Evolutionary conservation across 2,113 vertebrate species (phyloP).

Genomic region (Thermophis baileyi): DNA sequence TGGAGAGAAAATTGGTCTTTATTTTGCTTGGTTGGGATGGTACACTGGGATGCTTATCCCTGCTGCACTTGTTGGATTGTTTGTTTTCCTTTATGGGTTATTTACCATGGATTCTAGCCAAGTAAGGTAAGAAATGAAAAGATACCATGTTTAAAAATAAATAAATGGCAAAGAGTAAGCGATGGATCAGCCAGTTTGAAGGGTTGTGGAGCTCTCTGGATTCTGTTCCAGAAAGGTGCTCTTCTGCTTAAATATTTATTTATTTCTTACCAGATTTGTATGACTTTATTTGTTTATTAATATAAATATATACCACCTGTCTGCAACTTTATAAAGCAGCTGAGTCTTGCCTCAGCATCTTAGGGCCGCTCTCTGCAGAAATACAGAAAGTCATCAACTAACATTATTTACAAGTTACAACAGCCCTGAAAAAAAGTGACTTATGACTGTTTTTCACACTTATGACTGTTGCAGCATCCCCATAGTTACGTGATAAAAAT

Average conservation of each 20-base stretch:
- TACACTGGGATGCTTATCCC: constrained; percentile 98
- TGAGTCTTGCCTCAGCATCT: neutral
- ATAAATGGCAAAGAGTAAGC: neutral
- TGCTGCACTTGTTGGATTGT: constrained; percentile 91
- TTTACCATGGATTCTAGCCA: constrained; percentile 97
- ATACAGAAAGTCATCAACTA: neutral
- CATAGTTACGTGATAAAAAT: neutral
- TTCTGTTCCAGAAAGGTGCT: neutral
- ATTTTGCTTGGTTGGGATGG: constrained; percentile 98
- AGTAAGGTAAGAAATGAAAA: constrained; percentile 82
- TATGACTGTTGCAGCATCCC: neutral
- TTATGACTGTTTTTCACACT: neutral
- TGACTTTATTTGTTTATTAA: neutral
- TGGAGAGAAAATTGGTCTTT: constrained; percentile 97
- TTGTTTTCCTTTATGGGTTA: constrained; percentile 97
- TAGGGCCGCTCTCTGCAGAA: neutral
- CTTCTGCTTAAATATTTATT: neutral
- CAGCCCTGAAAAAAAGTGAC: neutral
- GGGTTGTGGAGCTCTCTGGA: neutral
- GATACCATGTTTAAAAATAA: constrained; percentile 14
- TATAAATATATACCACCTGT: neutral
- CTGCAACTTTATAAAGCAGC: neutral
- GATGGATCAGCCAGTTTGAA: neutral
- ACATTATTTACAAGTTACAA: neutral
- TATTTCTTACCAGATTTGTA: neutral